phyloP scores from a whole-genome alignment of 2,888 invertebrate species.

The Leptodirus hochenwartii region DNA sequence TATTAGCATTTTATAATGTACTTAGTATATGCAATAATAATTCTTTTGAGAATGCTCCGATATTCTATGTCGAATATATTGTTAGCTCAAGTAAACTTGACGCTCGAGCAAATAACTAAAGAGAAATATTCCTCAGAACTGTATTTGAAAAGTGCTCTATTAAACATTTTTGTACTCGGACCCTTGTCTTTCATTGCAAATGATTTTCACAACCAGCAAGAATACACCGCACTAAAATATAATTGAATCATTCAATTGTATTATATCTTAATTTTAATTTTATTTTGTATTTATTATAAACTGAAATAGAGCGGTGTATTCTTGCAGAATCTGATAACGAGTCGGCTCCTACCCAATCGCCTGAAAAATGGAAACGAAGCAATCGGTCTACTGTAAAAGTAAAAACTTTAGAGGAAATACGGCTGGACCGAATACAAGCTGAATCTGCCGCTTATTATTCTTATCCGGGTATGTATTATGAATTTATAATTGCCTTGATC shows the following conservation, averaged over 20 bases:
- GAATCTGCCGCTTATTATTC: constrained; percentile 55
- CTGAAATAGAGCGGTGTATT: constrained; percentile 31
- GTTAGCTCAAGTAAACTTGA: no score
- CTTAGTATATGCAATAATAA: no score
- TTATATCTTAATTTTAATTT: constrained; percentile 11
- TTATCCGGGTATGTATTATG: constrained; percentile 29
- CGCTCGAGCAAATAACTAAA: no score
- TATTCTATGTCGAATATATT: no score
- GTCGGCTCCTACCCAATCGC: constrained; percentile 44
- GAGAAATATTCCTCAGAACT: no score
- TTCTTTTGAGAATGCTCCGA: no score
- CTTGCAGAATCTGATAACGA: constrained; percentile 67
- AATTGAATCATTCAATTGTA: constrained; percentile 9
- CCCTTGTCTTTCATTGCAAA: no score
- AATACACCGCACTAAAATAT: constrained; percentile 19
- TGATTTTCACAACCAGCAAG: constrained; percentile 30
- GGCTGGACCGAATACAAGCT: constrained; percentile 49
- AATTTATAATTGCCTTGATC: constrained; percentile 1
- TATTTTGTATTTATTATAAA: constrained; percentile 7
- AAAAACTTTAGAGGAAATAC: constrained; percentile 50
- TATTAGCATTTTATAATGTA: no score
- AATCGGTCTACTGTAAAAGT: constrained; percentile 22
- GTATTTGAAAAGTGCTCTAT: no score
- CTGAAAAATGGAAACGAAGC: constrained; percentile 29
- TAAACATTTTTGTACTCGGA: no score